These are phyloP conservation scores for Fragum fragum DNA, from an alignment of 2,888 invertebrate species.

Conservation along the genomic window DNA sequence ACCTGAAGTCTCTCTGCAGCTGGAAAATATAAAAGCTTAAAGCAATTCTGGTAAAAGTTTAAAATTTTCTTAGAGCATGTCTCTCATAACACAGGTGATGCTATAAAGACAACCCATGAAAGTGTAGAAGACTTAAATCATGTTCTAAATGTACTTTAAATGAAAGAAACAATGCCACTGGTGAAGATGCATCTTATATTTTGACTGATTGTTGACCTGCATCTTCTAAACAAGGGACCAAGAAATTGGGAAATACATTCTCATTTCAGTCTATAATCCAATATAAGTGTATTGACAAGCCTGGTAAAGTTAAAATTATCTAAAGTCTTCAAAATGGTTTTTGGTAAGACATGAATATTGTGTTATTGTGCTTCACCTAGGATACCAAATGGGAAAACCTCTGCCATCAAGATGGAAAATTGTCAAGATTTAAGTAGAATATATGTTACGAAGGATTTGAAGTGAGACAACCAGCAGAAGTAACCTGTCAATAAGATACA, in stretches of 20 bases:
- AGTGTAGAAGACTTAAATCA: neutral
- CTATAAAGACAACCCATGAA: too few relatives aligned
- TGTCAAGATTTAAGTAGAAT: neutral
- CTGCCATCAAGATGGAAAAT: neutral
- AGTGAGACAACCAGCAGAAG: neutral
- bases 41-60: too few relatives aligned
- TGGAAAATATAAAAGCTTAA: too few relatives aligned
- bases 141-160: neutral
- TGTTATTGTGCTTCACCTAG: neutral
- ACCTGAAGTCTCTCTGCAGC: conserved; percentile 85
- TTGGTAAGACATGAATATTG: neutral
- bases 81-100: too few relatives aligned
- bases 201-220: neutral
- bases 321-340: neutral
- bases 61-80: too few relatives aligned
- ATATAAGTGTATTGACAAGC: neutral
- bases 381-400: neutral
- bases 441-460: neutral
- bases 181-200: neutral
- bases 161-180: neutral
- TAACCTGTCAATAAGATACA: neutral
- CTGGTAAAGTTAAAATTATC: neutral
- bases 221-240: neutral
- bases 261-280: neutral
- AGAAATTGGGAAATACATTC: neutral